These are phyloP conservation scores for Caenorhabditis uteleia DNA, from an alignment of 2,888 invertebrate species.

Conservation along the genomic window DNA sequence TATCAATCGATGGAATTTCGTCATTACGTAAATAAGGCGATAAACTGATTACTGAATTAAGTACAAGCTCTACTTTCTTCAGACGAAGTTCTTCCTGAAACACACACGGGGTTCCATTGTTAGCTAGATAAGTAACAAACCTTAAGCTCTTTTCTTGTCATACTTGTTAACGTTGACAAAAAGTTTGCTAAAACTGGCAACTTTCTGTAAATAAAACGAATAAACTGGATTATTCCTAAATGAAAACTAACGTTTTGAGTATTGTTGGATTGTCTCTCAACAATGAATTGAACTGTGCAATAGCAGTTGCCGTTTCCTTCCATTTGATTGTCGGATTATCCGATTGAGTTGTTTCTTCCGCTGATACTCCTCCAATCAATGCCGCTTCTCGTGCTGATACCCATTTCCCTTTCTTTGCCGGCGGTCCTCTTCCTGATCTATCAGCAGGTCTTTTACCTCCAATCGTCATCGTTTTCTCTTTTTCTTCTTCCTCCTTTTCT, in stretches of 20 bases:
- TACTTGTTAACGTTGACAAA: constrained; percentile 11
- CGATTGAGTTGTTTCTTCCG: background rate
- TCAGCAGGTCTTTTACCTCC: constrained; percentile 10
- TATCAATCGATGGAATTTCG: constrained; percentile 18
- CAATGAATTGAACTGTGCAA: constrained; percentile 20
- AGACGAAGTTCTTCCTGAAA: constrained; percentile 23
- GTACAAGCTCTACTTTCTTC: constrained; percentile 19
- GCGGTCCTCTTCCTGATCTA: constrained; percentile 12
- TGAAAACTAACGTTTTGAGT: constrained; percentile 23
- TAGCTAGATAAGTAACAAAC: background rate
- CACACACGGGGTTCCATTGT: background rate
- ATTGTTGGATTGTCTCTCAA: constrained; percentile 27
- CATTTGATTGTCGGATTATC: constrained; percentile 9
- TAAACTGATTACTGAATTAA: constrained; percentile 11
- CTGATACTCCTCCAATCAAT: background rate
- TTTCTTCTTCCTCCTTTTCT: background rate
- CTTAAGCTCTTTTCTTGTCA: constrained; percentile 19
- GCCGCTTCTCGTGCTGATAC: constrained; percentile 9
- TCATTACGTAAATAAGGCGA: constrained; percentile 12
- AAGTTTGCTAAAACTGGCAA: constrained; percentile 32
- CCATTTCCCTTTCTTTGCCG: constrained; percentile 21
- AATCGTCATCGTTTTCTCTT: background rate
- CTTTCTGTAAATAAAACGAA: constrained; percentile 18
- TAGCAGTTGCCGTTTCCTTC: constrained; percentile 19
- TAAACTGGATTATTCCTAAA: background rate